Conservation (phyloP, 1,140 invertebrate species). For the Drosophila mauritiana region DNA sequence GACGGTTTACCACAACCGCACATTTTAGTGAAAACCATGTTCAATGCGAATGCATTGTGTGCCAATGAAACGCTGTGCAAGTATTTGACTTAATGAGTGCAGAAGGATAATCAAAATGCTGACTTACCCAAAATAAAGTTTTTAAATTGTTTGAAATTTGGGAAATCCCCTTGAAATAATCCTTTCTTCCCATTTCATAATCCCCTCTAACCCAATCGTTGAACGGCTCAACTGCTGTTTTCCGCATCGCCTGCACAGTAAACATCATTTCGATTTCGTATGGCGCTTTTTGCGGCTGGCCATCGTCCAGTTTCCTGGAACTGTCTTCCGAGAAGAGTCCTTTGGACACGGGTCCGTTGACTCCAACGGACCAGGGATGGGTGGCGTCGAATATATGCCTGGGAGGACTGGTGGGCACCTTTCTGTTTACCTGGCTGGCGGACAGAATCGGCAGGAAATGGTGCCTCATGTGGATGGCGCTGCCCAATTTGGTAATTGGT, state of each 20-base stretch:
- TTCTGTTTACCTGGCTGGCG: conserved; percentile 85
- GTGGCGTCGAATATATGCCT: conserved; percentile 86
- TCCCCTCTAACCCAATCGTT: too few species aligned
- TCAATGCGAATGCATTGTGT: not conserved
- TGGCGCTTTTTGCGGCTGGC: conserved; percentile 84
- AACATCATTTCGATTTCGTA: conserved; percentile 69
- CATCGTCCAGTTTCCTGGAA: conserved; percentile 85
- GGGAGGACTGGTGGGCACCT: conserved; percentile 85
- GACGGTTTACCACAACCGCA: not conserved
- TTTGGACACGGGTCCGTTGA: conserved; percentile 64
- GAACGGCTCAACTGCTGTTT: too few species aligned
- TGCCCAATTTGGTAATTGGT: conserved; percentile 68
- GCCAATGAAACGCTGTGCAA: not conserved
- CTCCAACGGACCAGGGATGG: conserved; percentile 85
- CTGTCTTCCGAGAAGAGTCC: conserved; percentile 79
- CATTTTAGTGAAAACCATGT: too few species aligned
- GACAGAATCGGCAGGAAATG: conserved; percentile 84
- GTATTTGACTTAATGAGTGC: not conserved
- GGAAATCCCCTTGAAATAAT: too few species aligned
- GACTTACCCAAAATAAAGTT: too few species aligned
- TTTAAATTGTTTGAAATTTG: too few species aligned
- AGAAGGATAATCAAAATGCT: too few species aligned
- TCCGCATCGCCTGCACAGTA: conserved; percentile 15
- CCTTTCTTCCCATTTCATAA: too few species aligned
- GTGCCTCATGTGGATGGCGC: conserved; percentile 58